Conservation (phyloP, 2,888 invertebrate species). For the Mongoloraphidia duomilia region DNA sequence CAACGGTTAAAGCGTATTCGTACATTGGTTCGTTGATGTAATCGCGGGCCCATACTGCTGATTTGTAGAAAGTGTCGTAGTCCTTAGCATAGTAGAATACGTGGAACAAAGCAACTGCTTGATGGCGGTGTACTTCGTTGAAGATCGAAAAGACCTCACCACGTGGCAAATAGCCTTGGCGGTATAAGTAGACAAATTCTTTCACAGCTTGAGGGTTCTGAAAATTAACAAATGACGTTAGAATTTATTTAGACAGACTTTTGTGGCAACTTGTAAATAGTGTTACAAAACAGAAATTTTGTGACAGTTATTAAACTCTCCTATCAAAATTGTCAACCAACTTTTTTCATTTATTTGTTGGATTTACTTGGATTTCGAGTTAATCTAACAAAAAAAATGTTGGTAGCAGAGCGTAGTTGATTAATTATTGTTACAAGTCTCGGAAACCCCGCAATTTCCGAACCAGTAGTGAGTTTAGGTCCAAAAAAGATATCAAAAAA, state of each 20-base stretch:
- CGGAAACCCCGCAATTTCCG: too few species aligned
- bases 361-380: too few species aligned
- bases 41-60: slow-evolving; percentile 27
- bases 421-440: background rate
- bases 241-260: too few species aligned
- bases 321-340: too few species aligned
- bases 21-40: slow-evolving; percentile 33
- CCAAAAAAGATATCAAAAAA: background rate
- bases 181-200: slow-evolving; percentile 23
- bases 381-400: too few species aligned
- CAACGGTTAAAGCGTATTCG: slow-evolving; percentile 43
- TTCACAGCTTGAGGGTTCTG: slow-evolving; percentile 23
- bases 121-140: slow-evolving; percentile 20
- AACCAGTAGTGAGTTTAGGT: too few species aligned
- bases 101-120: slow-evolving; percentile 24
- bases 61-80: slow-evolving; percentile 28
- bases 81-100: slow-evolving; percentile 27
- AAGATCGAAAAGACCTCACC: slow-evolving; percentile 26
- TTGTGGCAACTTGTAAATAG: too few species aligned
- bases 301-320: too few species aligned
- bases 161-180: slow-evolving; percentile 23
- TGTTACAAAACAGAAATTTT: too few species aligned
- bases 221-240: too few species aligned
- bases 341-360: too few species aligned
- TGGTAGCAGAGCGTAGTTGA: too few species aligned